Evolutionary conservation across 1,140 invertebrate genomes (phyloP).

Genomic region (Cardiocondyla obscurior): DNA sequence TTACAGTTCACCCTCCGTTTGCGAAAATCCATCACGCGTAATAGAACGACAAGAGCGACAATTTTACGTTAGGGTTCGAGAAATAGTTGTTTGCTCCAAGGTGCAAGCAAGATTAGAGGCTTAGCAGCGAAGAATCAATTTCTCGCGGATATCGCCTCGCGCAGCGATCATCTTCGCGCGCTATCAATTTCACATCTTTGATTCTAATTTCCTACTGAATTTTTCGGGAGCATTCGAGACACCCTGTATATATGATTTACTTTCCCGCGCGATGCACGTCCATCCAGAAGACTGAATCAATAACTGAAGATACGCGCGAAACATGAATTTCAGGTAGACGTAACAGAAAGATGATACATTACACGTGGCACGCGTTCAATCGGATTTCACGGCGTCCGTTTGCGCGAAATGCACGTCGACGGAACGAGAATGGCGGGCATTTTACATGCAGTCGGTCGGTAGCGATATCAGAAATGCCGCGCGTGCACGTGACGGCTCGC

Average conservation of each 20-base stretch:
- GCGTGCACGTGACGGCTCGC: constrained; percentile 21
- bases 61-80: not conserved
- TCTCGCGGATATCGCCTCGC: not conserved
- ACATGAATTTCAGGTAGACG: constrained; percentile 13
- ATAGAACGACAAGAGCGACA: constrained; percentile 4
- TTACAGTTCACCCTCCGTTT: not conserved
- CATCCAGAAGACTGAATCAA: not conserved
- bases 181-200: constrained; percentile 11
- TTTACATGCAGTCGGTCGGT: constrained; percentile 43
- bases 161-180: not conserved
- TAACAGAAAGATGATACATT: constrained; percentile 34
- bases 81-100: not conserved
- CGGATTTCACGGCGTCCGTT: constrained; percentile 31
- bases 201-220: no score
- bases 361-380: constrained; percentile 57
- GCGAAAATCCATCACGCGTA: not conserved
- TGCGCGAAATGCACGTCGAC: constrained; percentile 26
- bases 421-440: constrained; percentile 43
- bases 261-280: not conserved
- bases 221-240: not conserved
- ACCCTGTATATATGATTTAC: not conserved
- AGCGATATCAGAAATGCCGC: constrained; percentile 45
- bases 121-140: not conserved
- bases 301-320: not conserved
- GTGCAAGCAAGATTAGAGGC: not conserved